A percentile compares a stretch with the other conserved stretches of the same genome.
Evolutionary conservation across 2,113 vertebrate species (phyloP).

Genomic region (Callaeas wilsoni): DNA sequence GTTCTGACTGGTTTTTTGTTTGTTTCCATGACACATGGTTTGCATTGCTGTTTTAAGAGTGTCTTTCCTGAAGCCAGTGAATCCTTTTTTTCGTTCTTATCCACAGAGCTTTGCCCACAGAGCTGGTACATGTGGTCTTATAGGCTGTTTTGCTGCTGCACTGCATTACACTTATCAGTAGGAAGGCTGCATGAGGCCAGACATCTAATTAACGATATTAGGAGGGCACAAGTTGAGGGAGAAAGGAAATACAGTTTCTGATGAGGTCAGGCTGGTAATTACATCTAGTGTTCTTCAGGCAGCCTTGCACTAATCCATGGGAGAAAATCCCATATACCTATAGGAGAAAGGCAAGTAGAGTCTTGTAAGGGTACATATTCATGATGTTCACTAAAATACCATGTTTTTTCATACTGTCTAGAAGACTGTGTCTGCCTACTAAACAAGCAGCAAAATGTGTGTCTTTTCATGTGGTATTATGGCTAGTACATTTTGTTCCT

Average conservation of each 20-base stretch:
- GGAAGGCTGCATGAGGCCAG: conserved; percentile 9
- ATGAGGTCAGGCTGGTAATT: conserved; percentile 41
- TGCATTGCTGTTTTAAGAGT: not conserved
- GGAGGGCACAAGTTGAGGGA: conserved; percentile 28
- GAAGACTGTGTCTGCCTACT: not conserved
- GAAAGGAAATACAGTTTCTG: conserved; percentile 19
- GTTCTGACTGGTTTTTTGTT: not conserved
- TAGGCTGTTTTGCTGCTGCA: not conserved
- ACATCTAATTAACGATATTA: conserved; percentile 11
- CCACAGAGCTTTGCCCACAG: not conserved
- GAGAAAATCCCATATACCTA: not conserved
- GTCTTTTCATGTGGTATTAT: not conserved
- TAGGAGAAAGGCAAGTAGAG: not conserved
- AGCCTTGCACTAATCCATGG: not conserved
- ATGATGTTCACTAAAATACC: not conserved
- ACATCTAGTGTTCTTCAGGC: not conserved
- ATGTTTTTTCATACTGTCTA: not conserved
- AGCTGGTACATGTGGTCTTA: not conserved
- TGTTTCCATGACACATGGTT: not conserved
- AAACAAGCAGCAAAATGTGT: not conserved
- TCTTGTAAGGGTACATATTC: not conserved
- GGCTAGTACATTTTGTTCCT: not conserved
- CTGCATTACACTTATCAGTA: conserved; percentile 1
- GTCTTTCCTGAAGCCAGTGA: not conserved
- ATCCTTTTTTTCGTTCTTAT: not conserved